Percentiles rank a stretch among this genome's conserved stretches.
phyloP scores from a whole-genome alignment of 1,140 invertebrate species.

The Monomorium pharaonis region DNA sequence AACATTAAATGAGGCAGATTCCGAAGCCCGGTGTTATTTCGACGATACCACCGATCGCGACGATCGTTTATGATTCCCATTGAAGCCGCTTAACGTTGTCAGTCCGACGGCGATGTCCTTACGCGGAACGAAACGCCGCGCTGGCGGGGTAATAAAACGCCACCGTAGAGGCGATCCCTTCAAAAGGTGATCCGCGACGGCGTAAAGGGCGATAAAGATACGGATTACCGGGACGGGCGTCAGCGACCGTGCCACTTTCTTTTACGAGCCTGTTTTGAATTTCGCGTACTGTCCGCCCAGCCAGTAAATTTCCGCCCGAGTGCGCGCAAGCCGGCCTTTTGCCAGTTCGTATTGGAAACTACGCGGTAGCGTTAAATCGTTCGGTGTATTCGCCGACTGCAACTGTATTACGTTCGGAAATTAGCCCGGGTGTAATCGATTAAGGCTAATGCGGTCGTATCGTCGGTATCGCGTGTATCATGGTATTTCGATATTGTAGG shows the following conservation, averaged over 20 bases:
- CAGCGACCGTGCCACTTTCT: constrained; percentile 47
- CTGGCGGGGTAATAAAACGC: constrained; percentile 57
- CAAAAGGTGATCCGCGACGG: constrained; percentile 48
- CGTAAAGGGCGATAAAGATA: constrained; percentile 77
- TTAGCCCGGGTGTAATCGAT: constrained; percentile 40
- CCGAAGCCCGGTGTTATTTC: constrained; percentile 47
- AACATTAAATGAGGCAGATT: constrained; percentile 16
- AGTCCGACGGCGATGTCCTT: background rate
- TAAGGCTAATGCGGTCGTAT: constrained; percentile 28
- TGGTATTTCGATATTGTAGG: constrained; percentile 35
- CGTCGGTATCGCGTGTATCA: background rate
- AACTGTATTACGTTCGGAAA: constrained; percentile 44
- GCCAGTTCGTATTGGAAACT: constrained; percentile 28
- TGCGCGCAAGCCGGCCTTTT: background rate
- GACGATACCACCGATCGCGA: constrained; percentile 20
- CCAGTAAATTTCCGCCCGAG: constrained; percentile 39
- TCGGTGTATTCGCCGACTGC: background rate
- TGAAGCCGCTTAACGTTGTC: constrained; percentile 35
- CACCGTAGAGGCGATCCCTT: constrained; percentile 19
- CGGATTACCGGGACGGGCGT: constrained; percentile 71
- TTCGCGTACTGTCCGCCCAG: constrained; percentile 51
- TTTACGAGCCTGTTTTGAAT: constrained; percentile 77
- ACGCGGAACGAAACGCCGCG: background rate
- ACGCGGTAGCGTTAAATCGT: background rate
- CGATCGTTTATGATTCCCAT: constrained; percentile 53